A percentile compares a stretch with the other conserved stretches of the same genome.
Conservation (phyloP, 2,888 invertebrate species). For the Lithophane socia region DNA sequence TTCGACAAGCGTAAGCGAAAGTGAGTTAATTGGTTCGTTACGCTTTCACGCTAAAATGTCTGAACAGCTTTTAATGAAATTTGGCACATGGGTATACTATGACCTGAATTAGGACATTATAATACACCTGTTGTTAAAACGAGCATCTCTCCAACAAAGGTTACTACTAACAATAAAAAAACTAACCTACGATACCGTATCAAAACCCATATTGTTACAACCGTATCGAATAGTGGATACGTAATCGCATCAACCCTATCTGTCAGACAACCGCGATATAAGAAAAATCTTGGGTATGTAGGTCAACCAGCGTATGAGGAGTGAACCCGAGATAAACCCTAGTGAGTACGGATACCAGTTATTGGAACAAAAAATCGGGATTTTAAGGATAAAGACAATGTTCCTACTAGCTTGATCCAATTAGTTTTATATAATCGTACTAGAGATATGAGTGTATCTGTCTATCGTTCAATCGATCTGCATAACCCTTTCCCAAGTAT, state of each 20-base stretch:
- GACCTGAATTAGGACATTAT: too few relatives aligned
- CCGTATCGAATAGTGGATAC: slow-evolving; percentile 39
- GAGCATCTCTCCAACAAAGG: background rate
- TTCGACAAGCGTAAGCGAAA: too few relatives aligned
- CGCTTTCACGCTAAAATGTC: too few relatives aligned
- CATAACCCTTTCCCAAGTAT: too few relatives aligned
- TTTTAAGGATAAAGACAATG: background rate
- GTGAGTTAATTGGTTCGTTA: too few relatives aligned
- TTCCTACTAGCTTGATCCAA: background rate
- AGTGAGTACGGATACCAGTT: slow-evolving; percentile 40
- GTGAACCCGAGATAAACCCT: slow-evolving; percentile 53
- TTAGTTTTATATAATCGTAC: background rate
- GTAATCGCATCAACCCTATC: slow-evolving; percentile 57
- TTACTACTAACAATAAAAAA: slow-evolving; percentile 20
- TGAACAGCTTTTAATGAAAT: too few relatives aligned
- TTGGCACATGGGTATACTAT: too few relatives aligned
- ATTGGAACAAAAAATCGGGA: slow-evolving; percentile 20
- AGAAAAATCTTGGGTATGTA: slow-evolving; percentile 67
- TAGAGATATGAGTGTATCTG: background rate
- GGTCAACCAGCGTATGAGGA: slow-evolving; percentile 61
- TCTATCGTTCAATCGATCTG: too few relatives aligned
- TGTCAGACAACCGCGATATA: slow-evolving; percentile 49
- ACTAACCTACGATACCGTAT: slow-evolving; percentile 12
- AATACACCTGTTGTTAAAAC: background rate
- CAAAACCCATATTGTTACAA: slow-evolving; percentile 41